These are phyloP conservation scores for Ctenodactylus gundi DNA, from an alignment of 2,113 vertebrate genomes.

Conservation along the genomic window DNA sequence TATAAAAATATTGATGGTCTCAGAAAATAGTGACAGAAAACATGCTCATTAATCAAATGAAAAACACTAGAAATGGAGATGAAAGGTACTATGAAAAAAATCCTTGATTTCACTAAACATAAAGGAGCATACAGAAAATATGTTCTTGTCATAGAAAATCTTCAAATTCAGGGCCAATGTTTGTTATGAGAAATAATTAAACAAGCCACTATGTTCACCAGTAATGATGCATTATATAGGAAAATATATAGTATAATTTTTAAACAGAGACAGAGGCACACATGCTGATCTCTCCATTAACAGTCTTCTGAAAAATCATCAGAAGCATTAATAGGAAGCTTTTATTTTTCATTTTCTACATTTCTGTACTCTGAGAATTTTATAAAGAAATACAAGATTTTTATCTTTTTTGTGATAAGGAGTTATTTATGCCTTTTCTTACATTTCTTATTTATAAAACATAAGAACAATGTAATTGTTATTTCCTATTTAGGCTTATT, in stretches of 20 bases:
- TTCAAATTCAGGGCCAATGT: not conserved
- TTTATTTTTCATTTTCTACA: constrained; percentile 21
- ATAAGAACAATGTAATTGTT: not conserved
- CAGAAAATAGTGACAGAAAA: not conserved
- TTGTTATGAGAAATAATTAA: not conserved
- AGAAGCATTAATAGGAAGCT: not conserved
- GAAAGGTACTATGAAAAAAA: not conserved
- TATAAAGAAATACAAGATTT: not conserved
- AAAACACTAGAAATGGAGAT: not conserved
- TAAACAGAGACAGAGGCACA: not conserved
- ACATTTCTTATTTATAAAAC: not conserved
- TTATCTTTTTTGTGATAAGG: constrained; percentile 18
- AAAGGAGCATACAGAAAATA: not conserved
- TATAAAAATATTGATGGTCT: not conserved
- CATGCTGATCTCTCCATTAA: not conserved
- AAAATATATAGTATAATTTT: not conserved
- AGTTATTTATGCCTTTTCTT: not conserved
- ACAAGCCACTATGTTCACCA: not conserved
- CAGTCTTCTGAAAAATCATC: constrained; percentile 25
- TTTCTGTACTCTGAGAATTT: not conserved
- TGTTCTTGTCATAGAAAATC: not conserved
- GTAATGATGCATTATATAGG: not conserved
- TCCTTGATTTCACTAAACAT: constrained; percentile 17
- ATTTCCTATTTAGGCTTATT: not conserved
- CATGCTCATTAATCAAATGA: not conserved